phyloP scores from a whole-genome alignment of 1,140 invertebrate genomes.

The Branchinecta lindahli region DNA sequence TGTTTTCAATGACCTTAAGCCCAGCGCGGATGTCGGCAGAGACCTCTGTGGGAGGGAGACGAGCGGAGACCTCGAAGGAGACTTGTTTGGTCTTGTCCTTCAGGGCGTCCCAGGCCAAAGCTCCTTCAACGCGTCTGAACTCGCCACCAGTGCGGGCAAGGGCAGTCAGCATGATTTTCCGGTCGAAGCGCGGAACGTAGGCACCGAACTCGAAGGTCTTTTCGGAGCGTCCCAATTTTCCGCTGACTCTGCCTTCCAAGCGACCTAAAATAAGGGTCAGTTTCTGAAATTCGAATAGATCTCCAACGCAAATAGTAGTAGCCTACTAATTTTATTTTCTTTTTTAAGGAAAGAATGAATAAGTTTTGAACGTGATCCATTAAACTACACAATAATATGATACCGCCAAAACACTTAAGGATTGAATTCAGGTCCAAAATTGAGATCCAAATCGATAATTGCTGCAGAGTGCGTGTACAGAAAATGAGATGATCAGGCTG shows the following conservation, averaged over 20 bases:
- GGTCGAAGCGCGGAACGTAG: neutral
- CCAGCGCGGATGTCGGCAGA: slow-evolving; percentile 5
- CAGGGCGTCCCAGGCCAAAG: slow-evolving; percentile 19
- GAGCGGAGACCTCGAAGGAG: slow-evolving; percentile 13
- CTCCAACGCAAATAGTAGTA: too few relatives aligned
- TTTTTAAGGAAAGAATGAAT: too few relatives aligned
- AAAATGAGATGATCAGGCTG: too few relatives aligned
- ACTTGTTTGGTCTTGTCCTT: slow-evolving; percentile 17
- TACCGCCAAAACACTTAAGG: too few relatives aligned
- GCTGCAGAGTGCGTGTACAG: too few relatives aligned
- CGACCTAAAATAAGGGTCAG: neutral
- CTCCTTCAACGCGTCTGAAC: neutral
- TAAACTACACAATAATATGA: too few relatives aligned
- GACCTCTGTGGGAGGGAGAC: neutral
- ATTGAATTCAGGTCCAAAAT: too few relatives aligned
- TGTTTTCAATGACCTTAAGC: neutral
- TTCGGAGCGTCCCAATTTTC: neutral
- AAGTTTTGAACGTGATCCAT: too few relatives aligned
- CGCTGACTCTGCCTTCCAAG: neutral
- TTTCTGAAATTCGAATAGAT: too few relatives aligned
- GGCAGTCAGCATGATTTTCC: neutral
- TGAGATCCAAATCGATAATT: too few relatives aligned
- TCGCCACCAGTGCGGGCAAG: neutral
- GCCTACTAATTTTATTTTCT: too few relatives aligned
- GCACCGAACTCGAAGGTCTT: neutral